Conservation (phyloP, 1,140 invertebrate species). For the Linepithema humile region DNA sequence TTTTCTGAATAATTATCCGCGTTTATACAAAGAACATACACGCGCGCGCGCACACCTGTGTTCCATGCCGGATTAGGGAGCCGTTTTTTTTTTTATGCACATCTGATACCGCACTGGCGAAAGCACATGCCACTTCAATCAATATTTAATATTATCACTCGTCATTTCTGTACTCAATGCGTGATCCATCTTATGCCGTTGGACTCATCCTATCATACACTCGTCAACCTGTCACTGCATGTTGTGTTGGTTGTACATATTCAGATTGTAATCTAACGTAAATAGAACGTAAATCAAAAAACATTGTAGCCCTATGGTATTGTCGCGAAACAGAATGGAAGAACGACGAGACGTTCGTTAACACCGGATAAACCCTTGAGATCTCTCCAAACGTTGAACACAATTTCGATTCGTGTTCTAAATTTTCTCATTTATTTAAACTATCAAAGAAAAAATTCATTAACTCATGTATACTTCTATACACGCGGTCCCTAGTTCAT, state of each 20-base stretch:
- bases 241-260: constrained; percentile 76
- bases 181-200: constrained; percentile 65
- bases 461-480: constrained; percentile 32
- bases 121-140: constrained; percentile 66
- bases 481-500: constrained; percentile 49
- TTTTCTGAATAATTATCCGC: constrained; percentile 50
- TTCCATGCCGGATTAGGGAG: constrained; percentile 62
- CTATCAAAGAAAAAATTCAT: neutral
- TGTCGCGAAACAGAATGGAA: constrained; percentile 33
- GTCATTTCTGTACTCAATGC: constrained; percentile 60
- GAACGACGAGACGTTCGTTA: constrained; percentile 43
- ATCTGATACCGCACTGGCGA: constrained; percentile 68
- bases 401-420: neutral
- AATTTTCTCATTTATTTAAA: neutral
- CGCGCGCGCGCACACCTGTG: constrained; percentile 69
- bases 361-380: constrained; percentile 29
- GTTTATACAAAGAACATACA: constrained; percentile 69
- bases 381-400: constrained; percentile 15
- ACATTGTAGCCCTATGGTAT: constrained; percentile 67
- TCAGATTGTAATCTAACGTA: constrained; percentile 78
- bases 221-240: constrained; percentile 65
- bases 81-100: constrained; percentile 63
- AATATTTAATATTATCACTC: constrained; percentile 62
- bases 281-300: constrained; percentile 70
- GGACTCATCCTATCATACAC: constrained; percentile 67